Evolutionary conservation across 2,113 vertebrate genomes (phyloP).

Genomic region (Pomatorhinus ruficollis): DNA sequence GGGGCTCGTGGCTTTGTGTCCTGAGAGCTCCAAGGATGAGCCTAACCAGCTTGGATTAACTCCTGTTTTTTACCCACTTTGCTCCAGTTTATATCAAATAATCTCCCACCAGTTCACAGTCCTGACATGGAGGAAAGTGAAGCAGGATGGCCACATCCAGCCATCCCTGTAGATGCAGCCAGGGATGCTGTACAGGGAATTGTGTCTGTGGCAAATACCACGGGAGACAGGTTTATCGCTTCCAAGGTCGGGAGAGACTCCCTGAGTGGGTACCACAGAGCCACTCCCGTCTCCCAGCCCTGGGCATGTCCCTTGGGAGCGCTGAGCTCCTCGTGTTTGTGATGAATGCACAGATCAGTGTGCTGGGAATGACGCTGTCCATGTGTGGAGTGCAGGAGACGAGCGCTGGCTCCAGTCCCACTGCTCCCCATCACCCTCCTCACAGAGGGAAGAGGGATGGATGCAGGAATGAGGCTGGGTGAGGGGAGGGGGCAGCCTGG

Average conservation of each 20-base stretch:
- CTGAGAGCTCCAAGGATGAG: neutral
- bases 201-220: accelerated
- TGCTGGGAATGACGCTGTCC: accelerated
- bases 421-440: neutral
- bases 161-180: neutral
- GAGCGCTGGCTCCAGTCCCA: accelerated
- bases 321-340: accelerated
- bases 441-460: neutral
- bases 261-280: neutral
- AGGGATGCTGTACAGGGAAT: neutral
- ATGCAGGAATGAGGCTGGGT: neutral
- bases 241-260: accelerated
- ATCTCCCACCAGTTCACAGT: neutral
- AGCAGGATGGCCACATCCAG: neutral
- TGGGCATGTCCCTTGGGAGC: neutral
- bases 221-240: neutral
- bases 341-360: accelerated
- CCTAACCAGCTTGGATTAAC: neutral
- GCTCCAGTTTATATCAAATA: neutral
- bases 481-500: neutral
- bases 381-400: accelerated
- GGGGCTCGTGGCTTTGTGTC: accelerated
- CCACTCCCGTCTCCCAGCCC: neutral
- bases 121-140: accelerated
- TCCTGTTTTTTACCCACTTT: neutral